These are phyloP conservation scores for Apamea monoglypha DNA, from an alignment of 2,888 invertebrate species.

Conservation along the genomic window DNA sequence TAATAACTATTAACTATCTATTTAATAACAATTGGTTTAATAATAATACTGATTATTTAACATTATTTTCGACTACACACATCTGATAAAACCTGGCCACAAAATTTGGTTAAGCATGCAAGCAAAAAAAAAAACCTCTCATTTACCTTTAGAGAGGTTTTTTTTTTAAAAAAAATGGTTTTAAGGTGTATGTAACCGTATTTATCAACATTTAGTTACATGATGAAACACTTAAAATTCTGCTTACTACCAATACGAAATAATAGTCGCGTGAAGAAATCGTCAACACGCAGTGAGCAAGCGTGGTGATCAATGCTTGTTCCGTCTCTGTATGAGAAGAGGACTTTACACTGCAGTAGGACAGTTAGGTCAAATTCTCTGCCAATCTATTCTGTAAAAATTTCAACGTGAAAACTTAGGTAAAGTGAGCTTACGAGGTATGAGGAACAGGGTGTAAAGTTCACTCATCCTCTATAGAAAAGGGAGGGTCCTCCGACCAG, in stretches of 20 bases:
- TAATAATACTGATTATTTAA: conserved; percentile 62
- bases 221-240: neutral
- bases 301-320: neutral
- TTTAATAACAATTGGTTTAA: conserved; percentile 52
- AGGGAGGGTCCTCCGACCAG: neutral
- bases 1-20: conserved; percentile 43
- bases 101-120: neutral
- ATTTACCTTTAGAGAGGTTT: too few relatives aligned
- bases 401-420: neutral
- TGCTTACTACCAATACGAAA: neutral
- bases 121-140: too few relatives aligned
- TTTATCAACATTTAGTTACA: neutral
- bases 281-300: neutral
- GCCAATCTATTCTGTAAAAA: neutral
- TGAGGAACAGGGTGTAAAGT: neutral
- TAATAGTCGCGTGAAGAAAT: neutral
- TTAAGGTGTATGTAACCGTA: neutral
- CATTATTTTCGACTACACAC: conserved; percentile 19
- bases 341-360: neutral
- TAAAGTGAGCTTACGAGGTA: neutral
- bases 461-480: neutral
- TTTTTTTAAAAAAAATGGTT: neutral
- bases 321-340: neutral
- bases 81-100: neutral
- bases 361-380: neutral